phyloP scores from a whole-genome alignment of 2,797 vertebrate species.

The Acrossocheilus fasciatus region DNA sequence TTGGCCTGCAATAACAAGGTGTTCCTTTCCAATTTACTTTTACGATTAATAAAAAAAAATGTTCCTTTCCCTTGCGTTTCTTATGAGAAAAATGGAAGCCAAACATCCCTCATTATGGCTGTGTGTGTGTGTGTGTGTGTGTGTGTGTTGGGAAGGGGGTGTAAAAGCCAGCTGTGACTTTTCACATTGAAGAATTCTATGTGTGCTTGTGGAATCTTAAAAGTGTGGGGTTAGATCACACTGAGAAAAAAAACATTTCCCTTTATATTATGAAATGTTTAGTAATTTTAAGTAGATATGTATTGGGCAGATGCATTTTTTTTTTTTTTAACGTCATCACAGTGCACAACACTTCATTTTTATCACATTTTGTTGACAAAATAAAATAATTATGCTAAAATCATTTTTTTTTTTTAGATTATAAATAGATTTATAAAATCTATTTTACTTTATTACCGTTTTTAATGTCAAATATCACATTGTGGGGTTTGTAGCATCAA shows the following conservation, averaged over 20 bases:
- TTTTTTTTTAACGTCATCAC: neutral
- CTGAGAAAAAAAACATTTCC: conserved; percentile 49
- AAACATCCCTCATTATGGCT: conserved; percentile 54
- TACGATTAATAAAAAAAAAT: conserved; percentile 57
- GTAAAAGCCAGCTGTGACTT: conserved; percentile 71
- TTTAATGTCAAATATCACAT: neutral
- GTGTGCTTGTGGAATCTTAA: conserved; percentile 26
- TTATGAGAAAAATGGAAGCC: conserved; percentile 54
- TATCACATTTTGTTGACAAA: neutral
- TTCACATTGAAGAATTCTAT: conserved; percentile 64
- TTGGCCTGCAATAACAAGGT: conserved; percentile 63
- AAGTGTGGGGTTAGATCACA: conserved; percentile 63
- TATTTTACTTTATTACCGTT: neutral
- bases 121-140: conserved; percentile 21
- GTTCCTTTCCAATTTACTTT: conserved; percentile 64
- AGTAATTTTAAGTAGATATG: neutral
- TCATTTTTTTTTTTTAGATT: too few species aligned
- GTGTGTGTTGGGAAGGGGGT: conserved; percentile 23
- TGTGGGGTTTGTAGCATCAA: neutral
- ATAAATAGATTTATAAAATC: too few species aligned
- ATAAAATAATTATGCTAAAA: neutral
- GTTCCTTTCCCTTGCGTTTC: conserved; percentile 40
- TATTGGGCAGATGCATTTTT: neutral
- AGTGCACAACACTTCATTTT: neutral
- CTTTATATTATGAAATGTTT: conserved; percentile 6